A percentile compares a stretch with the other conserved stretches of the same genome.
These are phyloP conservation scores for Pseudocheirus occidentalis DNA, from an alignment of 2,797 vertebrate genomes.

Conservation along the genomic window DNA sequence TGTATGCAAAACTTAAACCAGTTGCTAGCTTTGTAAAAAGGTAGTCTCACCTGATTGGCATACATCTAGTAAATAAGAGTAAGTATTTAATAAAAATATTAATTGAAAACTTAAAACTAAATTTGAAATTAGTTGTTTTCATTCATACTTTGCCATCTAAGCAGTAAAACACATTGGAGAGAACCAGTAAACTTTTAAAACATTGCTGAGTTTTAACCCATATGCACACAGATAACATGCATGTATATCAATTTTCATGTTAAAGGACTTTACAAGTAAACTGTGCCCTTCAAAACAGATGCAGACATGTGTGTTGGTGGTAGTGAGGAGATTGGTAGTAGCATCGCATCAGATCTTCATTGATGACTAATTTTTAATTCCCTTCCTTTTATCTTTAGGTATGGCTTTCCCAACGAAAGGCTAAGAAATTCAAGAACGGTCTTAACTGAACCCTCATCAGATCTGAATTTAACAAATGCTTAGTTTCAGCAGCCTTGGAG, in stretches of 20 bases:
- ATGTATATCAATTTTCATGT: conserved; percentile 73
- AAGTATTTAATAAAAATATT: background rate
- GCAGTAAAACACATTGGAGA: conserved; percentile 66
- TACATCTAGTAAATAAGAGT: conserved; percentile 25
- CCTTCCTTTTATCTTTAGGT: conserved; percentile 99
- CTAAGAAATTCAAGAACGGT: conserved; percentile 94
- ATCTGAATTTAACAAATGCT: conserved; percentile 93
- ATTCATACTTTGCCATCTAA: conserved; percentile 71
- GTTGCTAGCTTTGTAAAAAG: background rate
- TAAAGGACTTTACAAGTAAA: conserved; percentile 72
- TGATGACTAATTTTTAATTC: conserved; percentile 91
- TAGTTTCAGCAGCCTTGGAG: conserved; percentile 90
- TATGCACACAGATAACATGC: conserved; percentile 70
- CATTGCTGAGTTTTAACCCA: conserved; percentile 34
- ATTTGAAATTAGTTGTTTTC: conserved; percentile 6
- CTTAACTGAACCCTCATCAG: conserved; percentile 92
- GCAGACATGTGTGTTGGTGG: conserved; percentile 78
- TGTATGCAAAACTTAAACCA: background rate
- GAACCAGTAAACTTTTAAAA: conserved; percentile 56
- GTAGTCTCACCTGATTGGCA: conserved; percentile 47
- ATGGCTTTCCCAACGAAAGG: conserved; percentile 99
- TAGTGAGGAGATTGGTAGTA: conserved; percentile 80
- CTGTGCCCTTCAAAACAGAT: conserved; percentile 77
- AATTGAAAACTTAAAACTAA: background rate
- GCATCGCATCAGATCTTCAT: conserved; percentile 84